These are phyloP conservation scores for Lingula anatina DNA, from an alignment of 2,888 invertebrate species.

Conservation along the genomic window DNA sequence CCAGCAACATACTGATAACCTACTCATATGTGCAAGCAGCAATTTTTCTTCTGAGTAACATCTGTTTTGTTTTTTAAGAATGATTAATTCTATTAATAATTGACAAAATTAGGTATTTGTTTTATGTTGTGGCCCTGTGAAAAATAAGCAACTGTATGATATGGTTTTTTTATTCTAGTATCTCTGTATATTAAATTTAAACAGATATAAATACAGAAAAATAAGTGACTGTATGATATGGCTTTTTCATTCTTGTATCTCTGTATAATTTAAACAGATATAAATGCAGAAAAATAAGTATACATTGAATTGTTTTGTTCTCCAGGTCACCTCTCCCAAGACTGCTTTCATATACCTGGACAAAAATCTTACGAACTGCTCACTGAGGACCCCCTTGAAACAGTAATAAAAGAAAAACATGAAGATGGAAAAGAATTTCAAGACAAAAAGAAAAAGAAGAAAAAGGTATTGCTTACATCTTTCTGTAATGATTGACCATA, in stretches of 20 bases:
- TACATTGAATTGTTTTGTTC: too few relatives aligned
- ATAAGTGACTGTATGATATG: too few relatives aligned
- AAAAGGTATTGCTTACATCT: background rate
- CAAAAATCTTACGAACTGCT: constrained; percentile 37
- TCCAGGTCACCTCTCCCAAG: constrained; percentile 44
- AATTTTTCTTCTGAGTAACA: background rate
- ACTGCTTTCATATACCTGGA: constrained; percentile 37
- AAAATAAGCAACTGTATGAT: too few relatives aligned
- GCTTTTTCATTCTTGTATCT: too few relatives aligned
- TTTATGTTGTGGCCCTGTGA: too few relatives aligned
- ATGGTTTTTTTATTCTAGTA: too few relatives aligned
- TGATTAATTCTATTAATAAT: too few relatives aligned
- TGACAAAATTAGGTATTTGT: too few relatives aligned
- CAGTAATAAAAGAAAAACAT: constrained; percentile 1
- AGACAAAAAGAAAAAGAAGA: constrained; percentile 11
- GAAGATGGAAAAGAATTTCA: background rate
- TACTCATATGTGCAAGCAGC: background rate
- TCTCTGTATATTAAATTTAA: too few relatives aligned
- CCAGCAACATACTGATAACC: background rate
- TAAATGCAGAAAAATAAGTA: too few relatives aligned
- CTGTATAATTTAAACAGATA: too few relatives aligned
- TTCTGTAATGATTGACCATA: background rate
- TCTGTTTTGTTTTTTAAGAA: background rate
- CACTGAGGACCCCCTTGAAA: constrained; percentile 28
- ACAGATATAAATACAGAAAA: too few relatives aligned